A percentile compares a stretch with the other conserved stretches of the same genome.
Conservation (phyloP, 2,113 vertebrate genomes). For the Anoplopoma fimbria region DNA sequence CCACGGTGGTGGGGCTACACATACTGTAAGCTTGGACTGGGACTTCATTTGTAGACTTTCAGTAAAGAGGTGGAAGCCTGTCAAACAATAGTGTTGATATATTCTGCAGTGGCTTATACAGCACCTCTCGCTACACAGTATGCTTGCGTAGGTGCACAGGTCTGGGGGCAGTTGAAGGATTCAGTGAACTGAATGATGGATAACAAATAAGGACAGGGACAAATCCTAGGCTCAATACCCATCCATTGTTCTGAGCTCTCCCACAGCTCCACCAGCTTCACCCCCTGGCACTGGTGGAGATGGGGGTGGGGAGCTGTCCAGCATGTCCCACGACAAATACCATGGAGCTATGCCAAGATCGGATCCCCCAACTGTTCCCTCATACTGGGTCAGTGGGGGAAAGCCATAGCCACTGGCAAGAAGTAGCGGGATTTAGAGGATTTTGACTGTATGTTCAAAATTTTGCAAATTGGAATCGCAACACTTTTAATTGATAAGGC, state of each 20-base stretch:
- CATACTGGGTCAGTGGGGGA: constrained; percentile 22
- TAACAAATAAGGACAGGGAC: constrained; percentile 65
- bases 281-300: constrained; percentile 27
- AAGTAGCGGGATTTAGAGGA: not conserved
- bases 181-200: constrained; percentile 68
- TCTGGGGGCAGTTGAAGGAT: constrained; percentile 31
- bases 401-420: not conserved
- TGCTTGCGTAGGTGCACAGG: not conserved
- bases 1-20: not conserved
- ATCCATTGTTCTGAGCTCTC: constrained; percentile 62
- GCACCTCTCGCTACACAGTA: constrained; percentile 14
- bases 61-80: constrained; percentile 12
- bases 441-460: not conserved
- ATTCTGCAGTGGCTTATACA: not conserved
- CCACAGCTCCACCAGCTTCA: constrained; percentile 56
- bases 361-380: constrained; percentile 32
- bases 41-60: constrained; percentile 2
- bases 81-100: constrained; percentile 11
- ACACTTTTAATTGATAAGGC: not conserved
- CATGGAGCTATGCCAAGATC: constrained; percentile 42
- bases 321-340: constrained; percentile 55
- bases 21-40: not conserved
- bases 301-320: not conserved
- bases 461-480: not conserved
- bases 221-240: constrained; percentile 63